Base-by-base conservation (phyloP, 2,797 vertebrate genomes). In the Thunnus albacares region DNA sequence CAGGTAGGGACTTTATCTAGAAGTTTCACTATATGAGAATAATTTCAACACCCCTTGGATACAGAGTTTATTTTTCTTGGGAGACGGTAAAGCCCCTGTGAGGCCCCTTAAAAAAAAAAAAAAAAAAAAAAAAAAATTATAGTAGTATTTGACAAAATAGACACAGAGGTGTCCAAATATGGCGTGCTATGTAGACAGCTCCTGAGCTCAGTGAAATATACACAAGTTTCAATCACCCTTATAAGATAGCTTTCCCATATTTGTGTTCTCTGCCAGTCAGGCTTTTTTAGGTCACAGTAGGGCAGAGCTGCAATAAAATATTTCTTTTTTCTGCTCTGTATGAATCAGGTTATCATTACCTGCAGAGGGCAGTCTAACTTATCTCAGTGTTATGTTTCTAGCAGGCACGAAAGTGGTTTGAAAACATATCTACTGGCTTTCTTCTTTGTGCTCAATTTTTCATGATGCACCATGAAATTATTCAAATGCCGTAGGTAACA, bases 1-100 rank as follows among this genome's bases (percentile, higher is more conserved):
- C 98, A 99, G 98, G 98, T 99, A 95, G 62, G 90, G 49, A 52
- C 14, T 74, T 66, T 5, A n/a, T n/a, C 60, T 57, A 5, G 56
- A 38, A 15, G 13, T 20, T 17, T n/a, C 22, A 35, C 38, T 13
- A 0, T 20, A 6, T 22, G 2, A 13, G 2, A 52, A 60, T 7
- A 6, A 1, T 47, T 66, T 22, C 20, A 57, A 59, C 9, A 22
- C 3, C 28, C 17, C 6, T 5, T 20, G 28, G 6, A 5, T 47
- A 47, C 26, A 17, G 11, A 6, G 24, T 20, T 57, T 47, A 47
- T 7, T 26, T 59, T 71, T 58, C 14, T 15, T 8, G 1, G 24
- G 13, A 24, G 2, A 35, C 26, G 12, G 17, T 5, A 2, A 35
- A 38, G 41, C 41, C 4, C 41, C 41, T 47, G 45, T 47, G 45